Conservation (phyloP, 2,797 vertebrate species). For the Enteromius fasciolatus region DNA sequence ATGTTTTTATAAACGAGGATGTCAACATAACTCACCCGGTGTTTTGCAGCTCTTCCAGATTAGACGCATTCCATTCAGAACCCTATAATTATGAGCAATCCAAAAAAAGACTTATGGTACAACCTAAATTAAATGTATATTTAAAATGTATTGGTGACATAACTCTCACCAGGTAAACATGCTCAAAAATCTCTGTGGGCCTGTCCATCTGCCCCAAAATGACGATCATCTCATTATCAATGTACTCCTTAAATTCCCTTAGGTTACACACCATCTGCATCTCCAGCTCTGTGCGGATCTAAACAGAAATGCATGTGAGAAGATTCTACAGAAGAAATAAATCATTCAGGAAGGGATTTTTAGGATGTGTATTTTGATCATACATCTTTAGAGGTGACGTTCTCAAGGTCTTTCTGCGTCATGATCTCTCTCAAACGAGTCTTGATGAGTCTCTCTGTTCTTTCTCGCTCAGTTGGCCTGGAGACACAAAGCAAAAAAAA, state of each 20-base stretch:
- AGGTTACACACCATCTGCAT: conserved; percentile 98
- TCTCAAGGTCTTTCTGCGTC: conserved; percentile 99
- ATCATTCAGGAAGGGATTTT: background rate
- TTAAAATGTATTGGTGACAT: conserved; percentile 1
- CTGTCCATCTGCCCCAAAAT: conserved; percentile 99
- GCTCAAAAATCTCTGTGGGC: conserved; percentile 96
- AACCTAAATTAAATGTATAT: background rate
- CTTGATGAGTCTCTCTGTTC: conserved; percentile 93
- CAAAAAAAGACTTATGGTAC: background rate
- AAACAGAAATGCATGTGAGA: conserved; percentile 11
- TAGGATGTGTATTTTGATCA: conserved; percentile 49
- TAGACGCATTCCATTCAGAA: conserved; percentile 98
- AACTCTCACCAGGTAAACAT: conserved; percentile 90
- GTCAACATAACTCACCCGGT: conserved; percentile 85
- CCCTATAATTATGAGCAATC: conserved; percentile 78
- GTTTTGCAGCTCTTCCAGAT: conserved; percentile 95
- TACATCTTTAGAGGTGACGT: conserved; percentile 97
- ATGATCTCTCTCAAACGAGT: conserved; percentile 94
- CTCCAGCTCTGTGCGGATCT: conserved; percentile 97
- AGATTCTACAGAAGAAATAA: background rate
- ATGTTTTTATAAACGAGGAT: too few species aligned
- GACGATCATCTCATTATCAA: conserved; percentile 98
- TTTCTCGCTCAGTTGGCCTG: conserved; percentile 94
- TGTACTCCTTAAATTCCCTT: conserved; percentile 96
- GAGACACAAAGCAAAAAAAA: background rate